Conservation (phyloP, 2,113 vertebrate species). For the Malaclemys terrapin region DNA sequence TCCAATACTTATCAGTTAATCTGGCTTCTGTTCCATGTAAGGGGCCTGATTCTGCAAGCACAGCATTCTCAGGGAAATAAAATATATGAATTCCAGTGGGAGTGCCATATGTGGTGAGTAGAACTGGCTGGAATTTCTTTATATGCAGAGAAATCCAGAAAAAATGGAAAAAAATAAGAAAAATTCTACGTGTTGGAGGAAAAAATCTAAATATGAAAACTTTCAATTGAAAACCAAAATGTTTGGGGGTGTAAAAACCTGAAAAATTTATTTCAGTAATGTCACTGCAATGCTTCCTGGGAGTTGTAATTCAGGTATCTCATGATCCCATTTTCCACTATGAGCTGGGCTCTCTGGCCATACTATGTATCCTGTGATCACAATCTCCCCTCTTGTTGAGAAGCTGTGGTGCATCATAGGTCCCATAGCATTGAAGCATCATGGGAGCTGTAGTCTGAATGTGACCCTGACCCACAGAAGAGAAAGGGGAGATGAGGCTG, state of each 20-base stretch:
- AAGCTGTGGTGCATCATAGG: not conserved
- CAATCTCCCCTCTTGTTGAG: not conserved
- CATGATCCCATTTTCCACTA: not conserved
- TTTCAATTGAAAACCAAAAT: not conserved
- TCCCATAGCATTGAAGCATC: not conserved
- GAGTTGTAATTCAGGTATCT: not conserved
- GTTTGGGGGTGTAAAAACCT: not conserved
- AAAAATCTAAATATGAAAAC: not conserved
- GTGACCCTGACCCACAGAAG: not conserved
- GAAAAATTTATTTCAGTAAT: not conserved
- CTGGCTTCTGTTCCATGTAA: not conserved
- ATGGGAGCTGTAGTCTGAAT: not conserved
- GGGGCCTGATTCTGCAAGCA: not conserved
- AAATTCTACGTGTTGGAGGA: accelerated
- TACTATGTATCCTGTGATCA: not conserved
- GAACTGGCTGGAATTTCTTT: not conserved
- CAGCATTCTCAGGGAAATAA: not conserved
- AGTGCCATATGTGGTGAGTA: not conserved
- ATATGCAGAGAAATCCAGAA: not conserved
- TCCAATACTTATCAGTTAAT: not conserved
- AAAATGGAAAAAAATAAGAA: not conserved
- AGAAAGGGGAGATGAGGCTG: not conserved
- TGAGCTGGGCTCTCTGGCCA: not conserved
- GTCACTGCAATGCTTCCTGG: not conserved
- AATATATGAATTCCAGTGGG: not conserved